Evolutionary conservation across 2,797 vertebrate species (phyloP).

Genomic region (Tympanoctomys barrerae): DNA sequence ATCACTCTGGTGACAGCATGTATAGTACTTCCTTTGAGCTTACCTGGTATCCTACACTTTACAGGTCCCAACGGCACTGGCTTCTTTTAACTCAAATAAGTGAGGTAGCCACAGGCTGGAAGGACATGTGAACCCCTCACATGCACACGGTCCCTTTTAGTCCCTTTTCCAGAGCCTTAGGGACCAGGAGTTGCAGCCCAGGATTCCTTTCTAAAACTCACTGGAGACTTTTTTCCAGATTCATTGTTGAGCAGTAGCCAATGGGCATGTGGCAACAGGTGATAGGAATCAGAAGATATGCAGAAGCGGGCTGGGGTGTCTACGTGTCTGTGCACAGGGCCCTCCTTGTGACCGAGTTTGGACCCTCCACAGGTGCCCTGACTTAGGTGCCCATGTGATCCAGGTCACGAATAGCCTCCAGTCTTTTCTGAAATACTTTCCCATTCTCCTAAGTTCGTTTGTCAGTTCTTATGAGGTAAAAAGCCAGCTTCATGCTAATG

Average conservation of each 20-base stretch:
- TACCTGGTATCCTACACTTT: not conserved
- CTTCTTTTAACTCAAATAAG: not conserved
- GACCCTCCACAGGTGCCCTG: not conserved
- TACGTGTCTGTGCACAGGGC: not conserved
- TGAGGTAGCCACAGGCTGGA: not conserved
- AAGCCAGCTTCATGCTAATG: not conserved
- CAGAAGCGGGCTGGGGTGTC: not conserved
- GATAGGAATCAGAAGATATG: not conserved
- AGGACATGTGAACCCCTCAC: not conserved
- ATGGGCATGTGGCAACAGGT: not conserved
- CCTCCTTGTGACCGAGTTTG: not conserved
- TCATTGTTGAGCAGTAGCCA: not conserved
- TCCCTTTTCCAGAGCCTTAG: not conserved
- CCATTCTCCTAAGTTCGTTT: not conserved
- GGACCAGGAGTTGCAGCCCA: not conserved
- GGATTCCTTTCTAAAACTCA: not conserved
- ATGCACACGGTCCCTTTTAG: not conserved
- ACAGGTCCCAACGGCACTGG: not conserved
- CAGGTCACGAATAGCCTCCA: not conserved
- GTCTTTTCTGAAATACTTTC: not conserved
- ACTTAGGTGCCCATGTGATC: not conserved
- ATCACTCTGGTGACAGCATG: not conserved
- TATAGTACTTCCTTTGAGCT: too few relatives aligned
- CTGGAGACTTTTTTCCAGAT: not conserved
- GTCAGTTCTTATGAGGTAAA: not conserved